Evolutionary conservation across 1,140 invertebrate genomes (phyloP), one percentile per base, ranked within the genome.

Genomic region (Radopholus similis): DNA sequence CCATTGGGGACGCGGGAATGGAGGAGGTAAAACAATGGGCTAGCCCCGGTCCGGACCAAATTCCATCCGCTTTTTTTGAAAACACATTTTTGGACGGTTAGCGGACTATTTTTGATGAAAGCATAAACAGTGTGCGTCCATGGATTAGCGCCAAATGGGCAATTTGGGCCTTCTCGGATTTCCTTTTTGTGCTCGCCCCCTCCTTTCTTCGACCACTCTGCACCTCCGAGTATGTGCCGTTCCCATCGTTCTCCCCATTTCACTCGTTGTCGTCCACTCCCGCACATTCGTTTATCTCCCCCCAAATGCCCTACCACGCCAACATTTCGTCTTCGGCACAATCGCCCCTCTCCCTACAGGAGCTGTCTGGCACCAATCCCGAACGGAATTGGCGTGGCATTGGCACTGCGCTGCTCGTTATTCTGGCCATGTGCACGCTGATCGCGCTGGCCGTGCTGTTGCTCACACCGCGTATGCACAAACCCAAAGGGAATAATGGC

Each of bases 311-410:
- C 44, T 47, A 6, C 44, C 44, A 47, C 26, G 18, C 44, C 44
- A n/a, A 47, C 44, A 23, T 23, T 18, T 47, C 44, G 9, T 51
- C 18, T 23, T 21, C 30, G 23, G 38, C 58, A 21, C 38, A 47
- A 60, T 60, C 47, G 44, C 47, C 47, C 32, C 47, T 26, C 32
- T 53, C 49, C 13, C 72, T 74, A 35, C 56, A 75, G 73, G 73
- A 75, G 28, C 49, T 78, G 23, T 68, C 74, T n/a, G 64, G 42
- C 28, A 69, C 51, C 23, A 35, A 34, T 37, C 73, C 76, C 11
- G 44, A 77, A 35, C 69, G 73, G 9, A 75, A 75, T 77, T 75
- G 73, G 73, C 49, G 63, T 28, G 73, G 73, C 26, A 77, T 75
- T 64, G 55, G 56, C 8, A 78, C 35, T 26, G 73, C 73, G 4